Conservation (phyloP, 2,113 vertebrate species). For the Syngnathus scovelli region DNA sequence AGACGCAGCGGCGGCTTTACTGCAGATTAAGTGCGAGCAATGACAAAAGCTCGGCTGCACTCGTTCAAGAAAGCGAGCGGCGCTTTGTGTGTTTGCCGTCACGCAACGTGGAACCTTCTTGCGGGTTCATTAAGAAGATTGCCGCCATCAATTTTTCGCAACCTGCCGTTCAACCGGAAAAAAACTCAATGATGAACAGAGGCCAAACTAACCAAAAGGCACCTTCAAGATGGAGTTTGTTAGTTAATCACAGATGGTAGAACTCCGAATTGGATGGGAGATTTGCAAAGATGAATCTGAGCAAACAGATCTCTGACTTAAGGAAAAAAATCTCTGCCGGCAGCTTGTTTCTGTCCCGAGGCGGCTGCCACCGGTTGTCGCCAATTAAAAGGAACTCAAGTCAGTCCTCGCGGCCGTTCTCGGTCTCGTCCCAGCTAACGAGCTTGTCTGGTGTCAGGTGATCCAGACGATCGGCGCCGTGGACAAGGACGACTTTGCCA, state of each 20-base stretch:
- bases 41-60: conserved; percentile 7
- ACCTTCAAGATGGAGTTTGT: background rate
- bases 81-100: background rate
- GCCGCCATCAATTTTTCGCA: background rate
- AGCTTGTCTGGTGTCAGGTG: conserved; percentile 66
- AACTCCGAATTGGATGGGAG: background rate
- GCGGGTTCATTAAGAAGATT: background rate
- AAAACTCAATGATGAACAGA: background rate
- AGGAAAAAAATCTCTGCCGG: background rate
- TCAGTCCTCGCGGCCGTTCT: background rate
- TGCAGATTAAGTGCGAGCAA: conserved; percentile 27
- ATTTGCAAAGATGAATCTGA: background rate
- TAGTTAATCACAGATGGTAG: background rate
- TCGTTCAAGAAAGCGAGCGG: background rate
- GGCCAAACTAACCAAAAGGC: too few species aligned
- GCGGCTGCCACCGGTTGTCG: background rate
- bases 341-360: background rate
- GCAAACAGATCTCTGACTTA: background rate
- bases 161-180: background rate
- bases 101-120: background rate
- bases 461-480: conserved; percentile 92
- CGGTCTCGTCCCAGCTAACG: conserved; percentile 4
- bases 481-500: conserved; percentile 92
- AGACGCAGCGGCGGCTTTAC: conserved; percentile 27
- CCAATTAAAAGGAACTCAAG: conserved; percentile 3